phyloP scores from a whole-genome alignment of 2,113 vertebrate genomes.

The Carassius gibelio region DNA sequence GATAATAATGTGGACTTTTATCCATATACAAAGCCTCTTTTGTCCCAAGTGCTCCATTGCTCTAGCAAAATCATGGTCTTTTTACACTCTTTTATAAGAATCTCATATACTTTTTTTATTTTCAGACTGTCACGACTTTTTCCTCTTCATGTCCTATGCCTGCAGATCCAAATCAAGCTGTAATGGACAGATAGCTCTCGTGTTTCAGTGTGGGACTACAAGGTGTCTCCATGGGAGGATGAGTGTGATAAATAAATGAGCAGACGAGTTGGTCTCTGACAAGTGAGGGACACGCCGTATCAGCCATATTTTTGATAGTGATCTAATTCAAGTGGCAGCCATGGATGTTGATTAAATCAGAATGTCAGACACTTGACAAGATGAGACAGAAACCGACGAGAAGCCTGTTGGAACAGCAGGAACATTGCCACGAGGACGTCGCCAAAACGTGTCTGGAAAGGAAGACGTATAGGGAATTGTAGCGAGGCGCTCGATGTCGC shows the following conservation, averaged over 20 bases:
- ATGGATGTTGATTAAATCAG: slow-evolving; percentile 82
- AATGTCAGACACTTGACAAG: slow-evolving; percentile 81
- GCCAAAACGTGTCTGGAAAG: slow-evolving; percentile 45
- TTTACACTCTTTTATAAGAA: slow-evolving; percentile 14
- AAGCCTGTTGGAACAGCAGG: slow-evolving; percentile 76
- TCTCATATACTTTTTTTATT: slow-evolving; percentile 45
- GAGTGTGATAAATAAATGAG: slow-evolving; percentile 76
- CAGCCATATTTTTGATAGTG: slow-evolving; percentile 80
- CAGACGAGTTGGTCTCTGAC: slow-evolving; percentile 77
- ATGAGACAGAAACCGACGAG: slow-evolving; percentile 72
- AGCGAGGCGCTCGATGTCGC: slow-evolving; percentile 24
- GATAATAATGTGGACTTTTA: background rate
- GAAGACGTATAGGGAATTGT: slow-evolving; percentile 33
- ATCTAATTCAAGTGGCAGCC: slow-evolving; percentile 82
- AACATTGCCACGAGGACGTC: slow-evolving; percentile 60
- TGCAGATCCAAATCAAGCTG: slow-evolving; percentile 66
- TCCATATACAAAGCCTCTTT: background rate
- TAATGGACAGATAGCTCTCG: slow-evolving; percentile 60
- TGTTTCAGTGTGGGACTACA: slow-evolving; percentile 58
- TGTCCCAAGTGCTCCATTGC: background rate
- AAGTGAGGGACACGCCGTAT: slow-evolving; percentile 77
- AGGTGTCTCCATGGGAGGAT: slow-evolving; percentile 61
- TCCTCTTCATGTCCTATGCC: background rate
- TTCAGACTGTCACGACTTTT: slow-evolving; percentile 55
- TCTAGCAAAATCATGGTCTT: background rate